Percentiles rank a stretch among this genome's conserved stretches.
phyloP scores from a whole-genome alignment of 2,888 invertebrate genomes.

The Macropis europaea region DNA sequence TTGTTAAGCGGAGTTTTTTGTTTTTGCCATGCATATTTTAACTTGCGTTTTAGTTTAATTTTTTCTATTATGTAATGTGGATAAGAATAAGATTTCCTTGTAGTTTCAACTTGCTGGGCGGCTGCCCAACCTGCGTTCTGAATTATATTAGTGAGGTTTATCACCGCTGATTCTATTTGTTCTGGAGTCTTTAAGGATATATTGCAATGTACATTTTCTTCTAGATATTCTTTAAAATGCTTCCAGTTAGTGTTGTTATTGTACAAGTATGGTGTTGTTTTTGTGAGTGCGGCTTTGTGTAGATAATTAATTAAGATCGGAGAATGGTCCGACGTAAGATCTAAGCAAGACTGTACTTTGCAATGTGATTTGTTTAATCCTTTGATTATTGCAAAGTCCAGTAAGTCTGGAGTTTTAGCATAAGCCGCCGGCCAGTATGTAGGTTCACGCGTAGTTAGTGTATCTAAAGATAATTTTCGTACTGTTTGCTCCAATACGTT shows the following conservation, averaged over 20 bases:
- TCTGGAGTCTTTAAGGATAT: conserved; percentile 40
- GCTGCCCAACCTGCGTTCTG: conserved; percentile 30
- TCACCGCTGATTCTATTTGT: conserved; percentile 39
- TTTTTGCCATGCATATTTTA: not conserved
- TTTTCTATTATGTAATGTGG: not conserved
- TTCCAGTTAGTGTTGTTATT: conserved; percentile 36
- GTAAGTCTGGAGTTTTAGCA: conserved; percentile 53
- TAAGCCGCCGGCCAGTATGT: conserved; percentile 59
- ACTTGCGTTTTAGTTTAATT: conserved; percentile 6
- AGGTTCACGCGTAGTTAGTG: conserved; percentile 51
- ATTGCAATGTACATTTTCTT: conserved; percentile 25
- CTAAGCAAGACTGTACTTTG: conserved; percentile 30
- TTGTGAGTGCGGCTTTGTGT: too few relatives aligned
- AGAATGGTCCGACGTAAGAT: conserved; percentile 47
- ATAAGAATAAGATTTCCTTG: not conserved
- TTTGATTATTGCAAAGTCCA: conserved; percentile 37
- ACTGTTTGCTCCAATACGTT: conserved; percentile 28
- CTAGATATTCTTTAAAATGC: conserved; percentile 22
- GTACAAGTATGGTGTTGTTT: not conserved
- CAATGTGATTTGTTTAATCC: conserved; percentile 23
- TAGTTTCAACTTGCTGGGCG: not conserved
- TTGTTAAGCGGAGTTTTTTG: not conserved
- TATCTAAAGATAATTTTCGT: not conserved
- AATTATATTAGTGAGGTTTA: conserved; percentile 21
- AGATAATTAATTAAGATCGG: conserved; percentile 24